Base-by-base conservation (phyloP, 1,140 invertebrate genomes). In the Drosophila seguyi region DNA sequence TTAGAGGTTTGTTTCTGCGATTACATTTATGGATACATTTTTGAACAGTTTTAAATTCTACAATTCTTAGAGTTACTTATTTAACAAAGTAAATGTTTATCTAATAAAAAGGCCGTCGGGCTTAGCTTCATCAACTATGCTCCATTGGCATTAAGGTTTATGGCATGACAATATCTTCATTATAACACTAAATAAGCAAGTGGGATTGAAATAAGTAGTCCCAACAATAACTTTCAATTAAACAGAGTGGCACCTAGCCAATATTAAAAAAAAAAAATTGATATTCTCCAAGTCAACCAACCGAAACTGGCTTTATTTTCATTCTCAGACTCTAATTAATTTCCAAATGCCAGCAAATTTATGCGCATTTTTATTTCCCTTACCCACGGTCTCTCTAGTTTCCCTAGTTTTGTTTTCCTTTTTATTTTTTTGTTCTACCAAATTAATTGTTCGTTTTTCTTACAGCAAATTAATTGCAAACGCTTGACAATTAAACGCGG, bases 391-490 rank as follows among this genome's bases (percentile, higher is more conserved):
- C 41, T 5, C 44, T 36, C 36, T 36, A 31, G 47, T 61, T 57
- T 7, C 39, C 53, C 36, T 42, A 18, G 47, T 56, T 57, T 72
- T 38, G 20, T 38, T 56, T 57, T 72, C 18, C n/a, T 29, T 20
- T 4, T 25, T 25, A n/a, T 25, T 25, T 11, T 25, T 39, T 38
- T 34, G 47, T 36, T 66, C 42, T 48, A 18, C 81, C 78, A 81
- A 90, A 90, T 90, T 90, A 90, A 90, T 90, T 79, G 79, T 81
- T 85, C 71, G 74, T 79, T 90, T 75, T 90, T 90, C 78, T 90
- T 85, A 77, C 81, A 79, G 75, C 85, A 90, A 90, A 90, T 90
- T 90, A 90, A 90, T 85, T 90, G 78, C 85, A 81, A 90, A 90
- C 85, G 77, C 60, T 90, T 79, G 74, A 90, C 81, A 90, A 90